These are phyloP conservation scores for Protophormia terraenovae DNA, from an alignment of 2,888 invertebrate genomes.

Conservation along the genomic window DNA sequence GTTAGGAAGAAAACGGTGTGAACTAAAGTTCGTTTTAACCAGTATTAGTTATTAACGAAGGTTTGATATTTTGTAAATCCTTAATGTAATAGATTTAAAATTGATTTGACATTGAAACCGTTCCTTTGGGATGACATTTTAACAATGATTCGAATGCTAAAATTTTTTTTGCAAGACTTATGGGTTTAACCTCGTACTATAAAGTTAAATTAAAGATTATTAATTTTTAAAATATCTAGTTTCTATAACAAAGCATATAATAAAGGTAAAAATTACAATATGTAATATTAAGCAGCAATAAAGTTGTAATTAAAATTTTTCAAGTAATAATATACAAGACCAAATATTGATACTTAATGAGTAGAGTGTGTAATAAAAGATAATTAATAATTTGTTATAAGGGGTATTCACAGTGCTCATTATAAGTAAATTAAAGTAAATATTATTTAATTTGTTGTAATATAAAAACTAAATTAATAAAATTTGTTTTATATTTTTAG, in stretches of 20 bases:
- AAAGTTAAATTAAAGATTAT: background rate
- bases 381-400: background rate
- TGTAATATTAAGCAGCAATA: background rate
- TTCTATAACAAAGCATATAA: background rate
- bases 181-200: background rate
- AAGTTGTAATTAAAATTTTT: background rate
- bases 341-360: background rate
- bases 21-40: too few relatives aligned
- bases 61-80: too few relatives aligned
- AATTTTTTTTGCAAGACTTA: too few relatives aligned
- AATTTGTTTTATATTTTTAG: too few relatives aligned
- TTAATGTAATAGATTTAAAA: too few relatives aligned
- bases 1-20: too few relatives aligned
- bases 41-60: too few relatives aligned
- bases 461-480: background rate
- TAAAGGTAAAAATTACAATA: background rate
- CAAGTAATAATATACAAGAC: background rate
- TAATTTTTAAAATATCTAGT: background rate
- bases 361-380: background rate
- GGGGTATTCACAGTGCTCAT: background rate
- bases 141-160: too few relatives aligned
- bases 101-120: too few relatives aligned
- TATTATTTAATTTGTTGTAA: background rate
- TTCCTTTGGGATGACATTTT: too few relatives aligned
- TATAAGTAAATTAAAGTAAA: background rate